Evolutionary conservation across 2,113 vertebrate species (phyloP).

Genomic region (Dasyurus viverrinus): DNA sequence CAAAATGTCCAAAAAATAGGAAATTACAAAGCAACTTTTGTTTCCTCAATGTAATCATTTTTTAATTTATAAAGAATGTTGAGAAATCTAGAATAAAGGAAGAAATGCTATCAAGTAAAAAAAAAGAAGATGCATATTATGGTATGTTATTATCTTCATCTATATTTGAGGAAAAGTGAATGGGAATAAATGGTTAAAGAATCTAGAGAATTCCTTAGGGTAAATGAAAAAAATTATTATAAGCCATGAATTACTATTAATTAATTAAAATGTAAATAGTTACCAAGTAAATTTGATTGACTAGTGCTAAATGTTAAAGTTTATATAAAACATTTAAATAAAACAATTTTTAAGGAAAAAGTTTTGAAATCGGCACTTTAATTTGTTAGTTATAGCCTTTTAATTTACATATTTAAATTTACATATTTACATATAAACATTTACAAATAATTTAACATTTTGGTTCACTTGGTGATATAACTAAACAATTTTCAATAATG

Average conservation of each 20-base stretch:
- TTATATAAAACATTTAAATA: not conserved
- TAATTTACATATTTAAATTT: not conserved
- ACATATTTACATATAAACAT: conserved; percentile 2
- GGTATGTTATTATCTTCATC: not conserved
- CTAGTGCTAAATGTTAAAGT: not conserved
- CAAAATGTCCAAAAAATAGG: not conserved
- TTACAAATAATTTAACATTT: conserved; percentile 54
- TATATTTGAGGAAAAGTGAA: not conserved
- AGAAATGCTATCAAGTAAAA: not conserved
- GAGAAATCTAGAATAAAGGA: not conserved
- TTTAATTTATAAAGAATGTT: not conserved
- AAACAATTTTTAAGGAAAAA: not conserved
- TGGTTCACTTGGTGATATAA: not conserved
- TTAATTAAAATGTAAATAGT: not conserved
- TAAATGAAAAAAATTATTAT: not conserved
- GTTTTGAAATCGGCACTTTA: not conserved
- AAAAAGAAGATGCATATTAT: not conserved
- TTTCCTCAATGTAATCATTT: not conserved
- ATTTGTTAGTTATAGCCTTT: not conserved
- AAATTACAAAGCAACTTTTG: not conserved
- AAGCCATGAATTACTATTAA: not conserved
- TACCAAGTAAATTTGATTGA: not conserved
- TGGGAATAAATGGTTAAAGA: not conserved
- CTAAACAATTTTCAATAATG: not conserved
- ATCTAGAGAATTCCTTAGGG: not conserved